Evolutionary conservation across 2,797 vertebrate genomes (phyloP), one percentile per base, ranked within the genome.

Genomic region (Tokudaia muenninki): DNA sequence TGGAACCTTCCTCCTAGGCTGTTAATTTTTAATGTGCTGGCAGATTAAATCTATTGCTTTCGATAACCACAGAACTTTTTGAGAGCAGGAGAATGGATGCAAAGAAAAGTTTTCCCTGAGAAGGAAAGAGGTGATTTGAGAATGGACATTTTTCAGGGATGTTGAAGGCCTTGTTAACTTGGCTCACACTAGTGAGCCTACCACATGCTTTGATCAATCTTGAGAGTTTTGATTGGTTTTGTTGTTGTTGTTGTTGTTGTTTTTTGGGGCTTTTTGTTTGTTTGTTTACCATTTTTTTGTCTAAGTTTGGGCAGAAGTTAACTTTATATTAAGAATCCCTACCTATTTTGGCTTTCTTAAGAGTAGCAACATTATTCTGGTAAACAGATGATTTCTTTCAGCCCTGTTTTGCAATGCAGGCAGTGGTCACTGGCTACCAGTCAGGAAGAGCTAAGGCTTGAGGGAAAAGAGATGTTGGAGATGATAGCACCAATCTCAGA

Each of bases 31-130:
- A 96, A 97, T 96, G 84, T 74, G 31, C 90, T 95, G 74, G 95
- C 97, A 97, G 87, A 97, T 96, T 97, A 96, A 97, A 93, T 96
- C 94, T 95, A 72, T 96, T 96, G 90, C 94, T 93, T 97, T 97
- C 94, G 97, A 95, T 97, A 97, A 94, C 90, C 91, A 61, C 82
- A 92, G 95, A 95, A 98, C 94, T 95, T 98, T 95, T 50, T 41
- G 77, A 95, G 81, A 95, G 57, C 47, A 77, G 72, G 70, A 87
- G 37, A 93, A 94, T 91, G 61, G 75, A 37, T 70, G 24, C 93
- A 94, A 70, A 92, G 80, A 88, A 63, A 94, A 91, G 59, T 96
- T 96, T 92, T 87, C 81, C 67, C 61, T 83, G 24, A 80, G 77
- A 84, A 91, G 75, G 65, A 74, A 87, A 47, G 81, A 65, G 8